Evolutionary conservation across 1,140 invertebrate species (phyloP).

Genomic region (Glossosoma conforme): DNA sequence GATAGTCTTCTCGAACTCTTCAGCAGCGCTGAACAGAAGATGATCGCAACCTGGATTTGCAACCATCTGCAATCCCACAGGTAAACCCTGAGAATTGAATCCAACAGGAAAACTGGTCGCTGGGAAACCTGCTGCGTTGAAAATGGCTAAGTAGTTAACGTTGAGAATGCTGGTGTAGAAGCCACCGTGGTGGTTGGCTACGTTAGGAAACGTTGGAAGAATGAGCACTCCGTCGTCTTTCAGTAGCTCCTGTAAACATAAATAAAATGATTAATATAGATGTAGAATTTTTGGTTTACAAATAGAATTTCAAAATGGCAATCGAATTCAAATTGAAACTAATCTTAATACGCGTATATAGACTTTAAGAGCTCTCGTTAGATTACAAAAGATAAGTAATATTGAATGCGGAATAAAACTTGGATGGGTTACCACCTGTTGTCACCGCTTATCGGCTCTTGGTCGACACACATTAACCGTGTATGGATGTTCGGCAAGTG

Average conservation of each 20-base stretch:
- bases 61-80: conserved; percentile 68
- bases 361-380: too few relatives aligned
- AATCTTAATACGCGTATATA: too few relatives aligned
- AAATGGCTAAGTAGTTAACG: conserved; percentile 73
- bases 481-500: too few relatives aligned
- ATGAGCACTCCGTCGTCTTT: conserved; percentile 74
- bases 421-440: too few relatives aligned
- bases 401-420: too few relatives aligned
- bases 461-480: too few relatives aligned
- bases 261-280: too few relatives aligned
- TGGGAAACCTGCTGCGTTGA: conserved; percentile 78
- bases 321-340: too few relatives aligned
- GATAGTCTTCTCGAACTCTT: conserved; percentile 77
- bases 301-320: too few relatives aligned
- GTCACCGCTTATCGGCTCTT: too few relatives aligned
- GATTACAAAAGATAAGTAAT: too few relatives aligned
- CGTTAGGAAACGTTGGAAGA: conserved; percentile 72
- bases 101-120: conserved; percentile 78
- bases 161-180: conserved; percentile 68
- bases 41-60: conserved; percentile 66
- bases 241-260: conserved; percentile 60
- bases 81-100: conserved; percentile 66
- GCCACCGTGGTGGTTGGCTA: conserved; percentile 72
- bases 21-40: conserved; percentile 71
- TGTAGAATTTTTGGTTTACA: too few relatives aligned